These are phyloP conservation scores for Loris lydekkerianus DNA, from an alignment of 2,797 vertebrate species.

Conservation along the genomic window DNA sequence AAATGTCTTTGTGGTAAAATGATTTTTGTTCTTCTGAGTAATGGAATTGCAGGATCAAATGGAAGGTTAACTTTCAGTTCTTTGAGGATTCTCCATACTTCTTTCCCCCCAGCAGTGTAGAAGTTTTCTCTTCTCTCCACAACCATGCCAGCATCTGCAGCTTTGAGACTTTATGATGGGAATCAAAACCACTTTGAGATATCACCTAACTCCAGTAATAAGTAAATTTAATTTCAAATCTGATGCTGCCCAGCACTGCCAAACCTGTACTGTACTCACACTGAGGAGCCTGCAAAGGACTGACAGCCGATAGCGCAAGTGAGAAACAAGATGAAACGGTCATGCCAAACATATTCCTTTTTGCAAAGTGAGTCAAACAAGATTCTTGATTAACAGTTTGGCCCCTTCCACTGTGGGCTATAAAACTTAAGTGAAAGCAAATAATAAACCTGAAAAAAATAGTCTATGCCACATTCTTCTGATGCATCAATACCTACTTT, in stretches of 20 bases:
- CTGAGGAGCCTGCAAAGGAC: not conserved
- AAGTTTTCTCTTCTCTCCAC: too few relatives aligned
- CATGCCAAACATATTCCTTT: not conserved
- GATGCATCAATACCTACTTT: not conserved
- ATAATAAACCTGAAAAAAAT: not conserved
- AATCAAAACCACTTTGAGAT: too few relatives aligned
- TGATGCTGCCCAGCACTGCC: not conserved
- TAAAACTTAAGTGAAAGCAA: constrained; percentile 8
- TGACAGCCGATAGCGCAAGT: not conserved
- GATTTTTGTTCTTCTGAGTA: too few relatives aligned
- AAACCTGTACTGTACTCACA: not conserved
- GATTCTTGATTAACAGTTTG: not conserved
- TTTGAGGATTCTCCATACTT: too few relatives aligned
- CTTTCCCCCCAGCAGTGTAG: too few relatives aligned
- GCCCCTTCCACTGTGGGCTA: not conserved
- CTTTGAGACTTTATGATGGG: too few relatives aligned
- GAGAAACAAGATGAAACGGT: not conserved
- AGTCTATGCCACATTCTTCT: not conserved
- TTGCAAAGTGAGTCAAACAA: constrained; percentile 5
- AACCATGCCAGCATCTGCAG: too few relatives aligned
- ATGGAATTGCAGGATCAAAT: too few relatives aligned
- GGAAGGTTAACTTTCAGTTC: too few relatives aligned
- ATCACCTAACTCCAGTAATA: not conserved
- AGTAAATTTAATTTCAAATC: not conserved
- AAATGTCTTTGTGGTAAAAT: too few relatives aligned